Evolutionary conservation across 2,888 invertebrate genomes (phyloP).

Genomic region (Hirtodrosophila alboralis): DNA sequence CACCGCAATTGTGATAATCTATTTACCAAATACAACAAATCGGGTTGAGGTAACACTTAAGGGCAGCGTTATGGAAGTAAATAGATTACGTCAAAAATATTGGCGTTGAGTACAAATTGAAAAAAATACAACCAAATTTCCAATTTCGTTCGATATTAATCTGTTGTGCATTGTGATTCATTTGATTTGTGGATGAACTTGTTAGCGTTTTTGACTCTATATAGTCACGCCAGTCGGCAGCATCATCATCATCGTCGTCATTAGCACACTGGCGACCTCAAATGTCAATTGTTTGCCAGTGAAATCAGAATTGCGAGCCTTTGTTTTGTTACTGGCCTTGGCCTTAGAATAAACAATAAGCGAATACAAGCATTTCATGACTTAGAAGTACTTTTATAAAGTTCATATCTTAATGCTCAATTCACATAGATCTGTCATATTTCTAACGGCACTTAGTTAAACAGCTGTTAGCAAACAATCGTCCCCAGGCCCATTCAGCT

Average conservation of each 20-base stretch:
- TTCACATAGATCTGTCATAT: constrained; percentile 42
- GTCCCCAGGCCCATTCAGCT: constrained; percentile 22
- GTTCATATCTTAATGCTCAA: constrained; percentile 18
- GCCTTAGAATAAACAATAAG: constrained; percentile 77
- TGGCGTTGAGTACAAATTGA: constrained; percentile 10
- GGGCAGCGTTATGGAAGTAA: constrained; percentile 13
- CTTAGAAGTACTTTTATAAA: constrained; percentile 10
- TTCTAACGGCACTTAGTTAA: constrained; percentile 59
- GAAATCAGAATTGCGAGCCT: constrained; percentile 54
- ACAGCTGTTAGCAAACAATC: constrained; percentile 51
- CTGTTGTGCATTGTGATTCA: constrained; percentile 35
- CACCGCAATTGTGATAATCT: constrained; percentile 1
- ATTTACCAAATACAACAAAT: constrained; percentile 1
- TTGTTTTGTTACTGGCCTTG: constrained; percentile 73
- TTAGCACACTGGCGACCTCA: constrained; percentile 68
- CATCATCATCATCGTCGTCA: constrained; percentile 34
- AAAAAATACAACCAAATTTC: constrained; percentile 12
- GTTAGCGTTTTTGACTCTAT: constrained; percentile 57
- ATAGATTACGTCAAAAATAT: constrained; percentile 9
- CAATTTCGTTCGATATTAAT: constrained; percentile 29
- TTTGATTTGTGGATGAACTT: constrained; percentile 34
- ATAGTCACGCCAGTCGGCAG: constrained; percentile 58
- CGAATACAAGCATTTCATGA: constrained; percentile 40
- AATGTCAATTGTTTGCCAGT: constrained; percentile 59
- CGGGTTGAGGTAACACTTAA: not conserved